Evolutionary conservation across 2,888 invertebrate species (phyloP), one percentile per base, ranked within the genome.

Genomic region (Cyaniris semiargus): DNA sequence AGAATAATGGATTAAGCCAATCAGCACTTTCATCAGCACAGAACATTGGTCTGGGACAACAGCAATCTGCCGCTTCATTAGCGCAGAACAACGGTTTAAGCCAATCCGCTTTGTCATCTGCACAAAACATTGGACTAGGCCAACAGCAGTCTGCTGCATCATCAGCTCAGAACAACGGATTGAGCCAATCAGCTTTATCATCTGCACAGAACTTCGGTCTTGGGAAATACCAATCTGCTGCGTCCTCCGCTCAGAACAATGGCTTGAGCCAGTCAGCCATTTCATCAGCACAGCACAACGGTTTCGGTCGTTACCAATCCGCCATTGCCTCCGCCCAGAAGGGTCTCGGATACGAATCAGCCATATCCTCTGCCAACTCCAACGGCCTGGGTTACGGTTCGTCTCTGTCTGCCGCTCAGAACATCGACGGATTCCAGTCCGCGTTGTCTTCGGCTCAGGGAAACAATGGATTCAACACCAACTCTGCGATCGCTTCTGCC

Each of bases 401-500:
- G 0, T 86, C 88, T n/a, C 79, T 87, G 6, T 86, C 90, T 2
- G 82, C 87, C 0, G 86, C 85, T 3, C 85, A 88, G 72, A 86
- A 84, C 76, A 80, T 80, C 23, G 86, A 86, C 1, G 82, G 83
- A 27, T 83, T 79, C 76, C 85, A 85, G 76, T 84, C 86, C 0
- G 85, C 87, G n/a, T 75, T 86, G n/a, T 85, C 87, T 0, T 79
- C 84, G 0, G 84, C 87, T n/a, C 88, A 74, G 21, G 53, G 88
- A 75, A 85, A 83, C 38, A 79, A 85, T 44, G 87, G 86, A 8
- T 77, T 74, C 0, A 85, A 84, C 74, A 82, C 84, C 78, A 85
- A 84, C 31, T 31, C 81, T n/a, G 87, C 91, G 0, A 84, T 90
- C 2, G 88, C 93, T 2, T 87, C 91, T 1, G 83, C 90, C 1